phyloP scores from a whole-genome alignment of 2,797 vertebrate species.

The Gymnoscopelus braueri region DNA sequence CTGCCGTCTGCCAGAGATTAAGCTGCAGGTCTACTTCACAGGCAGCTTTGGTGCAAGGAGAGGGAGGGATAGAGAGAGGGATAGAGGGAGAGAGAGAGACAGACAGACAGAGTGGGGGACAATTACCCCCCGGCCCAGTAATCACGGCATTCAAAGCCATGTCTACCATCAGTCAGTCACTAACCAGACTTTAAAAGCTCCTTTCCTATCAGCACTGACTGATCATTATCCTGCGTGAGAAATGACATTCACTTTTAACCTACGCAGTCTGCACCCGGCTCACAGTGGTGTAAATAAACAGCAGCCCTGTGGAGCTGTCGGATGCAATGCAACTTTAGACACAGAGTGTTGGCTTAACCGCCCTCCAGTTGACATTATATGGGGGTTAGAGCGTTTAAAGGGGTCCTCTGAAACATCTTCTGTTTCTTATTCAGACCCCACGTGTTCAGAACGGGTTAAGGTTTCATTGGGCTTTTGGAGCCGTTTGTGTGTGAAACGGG shows the following conservation, averaged over 20 bases:
- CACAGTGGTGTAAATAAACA: conserved; percentile 61
- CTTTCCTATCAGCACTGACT: conserved; percentile 37
- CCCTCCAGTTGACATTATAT: conserved; percentile 28
- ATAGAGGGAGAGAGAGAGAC: conserved; percentile 6
- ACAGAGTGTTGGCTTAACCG: conserved; percentile 37
- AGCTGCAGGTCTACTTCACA: conserved; percentile 75
- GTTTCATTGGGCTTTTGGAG: conserved; percentile 1
- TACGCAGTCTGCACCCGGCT: conserved; percentile 27
- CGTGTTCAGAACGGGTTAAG: neutral
- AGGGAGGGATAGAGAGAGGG: conserved; percentile 22
- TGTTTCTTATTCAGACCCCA: conserved; percentile 27
- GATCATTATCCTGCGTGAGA: conserved; percentile 46
- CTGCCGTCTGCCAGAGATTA: conserved; percentile 74
- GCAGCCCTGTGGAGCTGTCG: conserved; percentile 38
- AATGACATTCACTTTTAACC: conserved; percentile 53
- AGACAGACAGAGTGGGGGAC: conserved; percentile 43
- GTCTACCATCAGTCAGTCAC: conserved; percentile 50
- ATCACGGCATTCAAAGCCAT: conserved; percentile 66
- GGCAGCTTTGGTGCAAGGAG: conserved; percentile 61
- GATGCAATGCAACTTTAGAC: conserved; percentile 37
- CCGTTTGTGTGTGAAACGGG: neutral
- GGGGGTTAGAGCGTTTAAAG: neutral
- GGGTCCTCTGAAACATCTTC: conserved; percentile 21
- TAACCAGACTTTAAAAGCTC: conserved; percentile 64
- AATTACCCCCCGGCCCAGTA: conserved; percentile 68